Base-by-base conservation (phyloP, 2,113 vertebrate genomes). In the Nothoprocta perdicaria region DNA sequence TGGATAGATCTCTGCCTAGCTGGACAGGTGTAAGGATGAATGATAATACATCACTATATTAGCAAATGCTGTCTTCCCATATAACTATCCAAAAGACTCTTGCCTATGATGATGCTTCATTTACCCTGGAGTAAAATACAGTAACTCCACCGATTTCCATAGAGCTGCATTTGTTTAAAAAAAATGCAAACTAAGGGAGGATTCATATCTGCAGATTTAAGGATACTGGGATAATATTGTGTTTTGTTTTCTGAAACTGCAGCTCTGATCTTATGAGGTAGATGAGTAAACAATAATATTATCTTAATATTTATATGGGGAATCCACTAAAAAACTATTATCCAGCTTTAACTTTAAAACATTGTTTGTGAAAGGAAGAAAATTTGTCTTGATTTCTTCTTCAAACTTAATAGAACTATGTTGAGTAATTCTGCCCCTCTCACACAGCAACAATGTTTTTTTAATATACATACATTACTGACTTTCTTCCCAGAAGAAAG, bases 11-110 rank as follows among this genome's bases (percentile, higher is more conserved):
- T 83, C 35, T 77, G 66, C 76, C 62, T 96, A 96, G 94, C 91
- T 88, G 94, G 88, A 90, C 89, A 93, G 72, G 53, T 84, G 50
- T 48, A 89, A 93, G 69, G 46, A 94, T 93, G 86, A 94, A 94
- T 84, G 75, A 92, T 87, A 93, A 90, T 71, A 72, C 41, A 92
- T 63, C 67, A 79, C 71, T 88, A 22, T 89, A 79, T 79, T 83
- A 94, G 53, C 31, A 96, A 95, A 67, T 86, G n/a, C 22, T 86
- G n/a, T 31, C 38, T 90, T 79, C 53, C 57, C 38, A 60, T 62
- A 40, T 29, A 94, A 80, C 4, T 81, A 81, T 53, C 73, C 85
- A 87, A 45, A 21, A 87, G 94, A 74, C 26, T 60, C 26, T 72
- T 53, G 35, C 14, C 38, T 65, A 31, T 31, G 14, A 78, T 6